Percentiles rank a stretch among this genome's conserved stretches.
Conservation (phyloP, 2,797 vertebrate genomes). For the Tapirus indicus region DNA sequence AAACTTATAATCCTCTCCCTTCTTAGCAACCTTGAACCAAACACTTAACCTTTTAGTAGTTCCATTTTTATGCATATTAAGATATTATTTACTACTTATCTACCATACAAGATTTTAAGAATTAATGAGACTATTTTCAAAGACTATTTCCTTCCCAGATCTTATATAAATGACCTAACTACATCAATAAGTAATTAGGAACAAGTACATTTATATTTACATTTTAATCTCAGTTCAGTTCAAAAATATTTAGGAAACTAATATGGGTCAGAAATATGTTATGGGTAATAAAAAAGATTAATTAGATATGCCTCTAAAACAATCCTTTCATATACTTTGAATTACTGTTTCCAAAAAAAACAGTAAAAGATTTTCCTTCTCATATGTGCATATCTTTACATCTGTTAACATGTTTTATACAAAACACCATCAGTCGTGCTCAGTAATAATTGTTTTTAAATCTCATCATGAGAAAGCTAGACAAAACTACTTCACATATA, state of each 20-base stretch:
- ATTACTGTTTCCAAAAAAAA: not conserved
- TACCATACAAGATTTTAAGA: not conserved
- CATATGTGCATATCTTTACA: not conserved
- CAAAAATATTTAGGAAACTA: slow-evolving; percentile 31
- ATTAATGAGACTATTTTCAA: not conserved
- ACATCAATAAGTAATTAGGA: not conserved
- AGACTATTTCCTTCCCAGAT: not conserved
- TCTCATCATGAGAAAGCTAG: slow-evolving; percentile 11
- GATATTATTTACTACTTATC: not conserved
- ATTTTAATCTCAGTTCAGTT: not conserved
- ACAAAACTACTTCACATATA: not conserved
- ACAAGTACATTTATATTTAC: not conserved
- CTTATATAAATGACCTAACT: not conserved
- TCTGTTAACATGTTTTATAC: not conserved
- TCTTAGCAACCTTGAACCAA: not conserved
- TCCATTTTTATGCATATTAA: not conserved
- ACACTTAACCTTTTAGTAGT: not conserved
- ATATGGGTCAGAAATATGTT: not conserved
- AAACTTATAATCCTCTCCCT: not conserved
- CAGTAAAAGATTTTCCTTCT: not conserved
- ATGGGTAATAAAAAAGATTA: not conserved
- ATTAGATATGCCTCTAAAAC: not conserved
- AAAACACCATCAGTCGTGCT: not conserved
- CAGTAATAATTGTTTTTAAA: not conserved
- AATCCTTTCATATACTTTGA: not conserved